phyloP scores from a whole-genome alignment of 2,888 invertebrate species.

The Plemyria rubiginata region DNA sequence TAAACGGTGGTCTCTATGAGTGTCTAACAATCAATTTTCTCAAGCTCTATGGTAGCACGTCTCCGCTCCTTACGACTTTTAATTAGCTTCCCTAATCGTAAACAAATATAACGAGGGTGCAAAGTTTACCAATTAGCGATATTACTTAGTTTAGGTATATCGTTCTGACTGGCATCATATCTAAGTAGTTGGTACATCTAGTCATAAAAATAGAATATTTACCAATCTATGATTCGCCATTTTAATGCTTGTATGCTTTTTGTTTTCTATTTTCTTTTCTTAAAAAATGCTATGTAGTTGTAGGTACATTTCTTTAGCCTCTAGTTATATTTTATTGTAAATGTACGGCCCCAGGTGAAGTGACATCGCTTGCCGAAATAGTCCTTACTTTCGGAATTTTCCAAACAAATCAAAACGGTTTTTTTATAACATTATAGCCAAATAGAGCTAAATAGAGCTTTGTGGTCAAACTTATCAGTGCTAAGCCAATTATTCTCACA shows the following conservation, averaged over 20 bases:
- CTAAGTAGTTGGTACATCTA: not conserved
- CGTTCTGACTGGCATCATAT: not conserved
- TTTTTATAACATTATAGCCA: too few species aligned
- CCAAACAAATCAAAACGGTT: too few species aligned
- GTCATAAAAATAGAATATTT: too few species aligned
- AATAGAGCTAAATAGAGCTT: not conserved
- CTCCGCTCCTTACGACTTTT: slow-evolving; percentile 26
- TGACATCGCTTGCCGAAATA: too few species aligned
- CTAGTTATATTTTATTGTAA: too few species aligned
- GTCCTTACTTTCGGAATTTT: too few species aligned
- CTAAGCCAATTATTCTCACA: slow-evolving; percentile 28
- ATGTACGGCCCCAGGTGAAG: too few species aligned
- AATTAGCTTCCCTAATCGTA: slow-evolving; percentile 41
- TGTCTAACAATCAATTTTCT: not conserved
- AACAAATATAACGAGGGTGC: slow-evolving; percentile 36
- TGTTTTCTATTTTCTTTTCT: too few species aligned
- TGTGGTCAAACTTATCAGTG: slow-evolving; percentile 16
- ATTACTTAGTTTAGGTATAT: slow-evolving; percentile 7
- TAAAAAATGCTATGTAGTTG: too few species aligned
- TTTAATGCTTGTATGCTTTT: too few species aligned
- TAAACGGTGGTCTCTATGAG: slow-evolving; percentile 2
- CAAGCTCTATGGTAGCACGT: slow-evolving; percentile 11
- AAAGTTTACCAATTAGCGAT: slow-evolving; percentile 38
- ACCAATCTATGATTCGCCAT: too few species aligned
- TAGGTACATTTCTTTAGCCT: too few species aligned